Evolutionary conservation across 2,888 invertebrate genomes (phyloP), one percentile per base, ranked within the genome.

Genomic region (Nineta flava): DNA sequence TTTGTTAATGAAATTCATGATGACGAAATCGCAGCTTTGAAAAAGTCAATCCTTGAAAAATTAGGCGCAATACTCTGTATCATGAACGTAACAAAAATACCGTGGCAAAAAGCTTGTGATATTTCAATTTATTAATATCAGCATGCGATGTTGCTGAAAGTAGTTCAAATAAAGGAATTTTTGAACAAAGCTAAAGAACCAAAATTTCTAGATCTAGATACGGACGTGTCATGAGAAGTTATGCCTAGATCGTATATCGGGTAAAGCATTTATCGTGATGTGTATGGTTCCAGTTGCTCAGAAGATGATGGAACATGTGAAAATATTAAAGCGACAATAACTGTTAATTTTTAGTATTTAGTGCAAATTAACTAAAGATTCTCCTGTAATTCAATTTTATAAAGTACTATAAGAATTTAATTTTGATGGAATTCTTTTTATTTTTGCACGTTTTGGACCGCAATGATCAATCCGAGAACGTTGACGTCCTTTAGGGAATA

Each of bases 231-330:
- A 48, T 12, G 43, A 17, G 41, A 47, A 21, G n/a, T 50, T 47
- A 26, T 47, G 41, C 48, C 38, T 47, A 19, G 38, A 38, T 7
- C 35, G 15, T 34, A 16, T 21, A 32, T 10, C 21, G 50, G 51
- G 19, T 21, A 40, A 50, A 51, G 45, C 48, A 48, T 51, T 51
- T 51, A 51, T 12, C 43, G 31, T 31, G 17, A 17, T 21, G 38
- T 50, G 32, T 50, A 50, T 35, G 50, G 50, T 47, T 50, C 50
- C 50, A 32, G 31, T 17, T 49, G 46, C 49, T 50, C 50, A 38
- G 46, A 50, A 49, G 50, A 50, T 19, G 50, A 50, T n/a, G n/a
- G n/a, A n/a, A n/a, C n/a, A n/a, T n/a, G n/a, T n/a, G n/a, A n/a
- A n/a, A n/a, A n/a, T n/a, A n/a, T n/a, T n/a, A n/a, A n/a, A n/a